Base-by-base conservation (phyloP, 2,888 invertebrate genomes). In the Epinotia ramella region DNA sequence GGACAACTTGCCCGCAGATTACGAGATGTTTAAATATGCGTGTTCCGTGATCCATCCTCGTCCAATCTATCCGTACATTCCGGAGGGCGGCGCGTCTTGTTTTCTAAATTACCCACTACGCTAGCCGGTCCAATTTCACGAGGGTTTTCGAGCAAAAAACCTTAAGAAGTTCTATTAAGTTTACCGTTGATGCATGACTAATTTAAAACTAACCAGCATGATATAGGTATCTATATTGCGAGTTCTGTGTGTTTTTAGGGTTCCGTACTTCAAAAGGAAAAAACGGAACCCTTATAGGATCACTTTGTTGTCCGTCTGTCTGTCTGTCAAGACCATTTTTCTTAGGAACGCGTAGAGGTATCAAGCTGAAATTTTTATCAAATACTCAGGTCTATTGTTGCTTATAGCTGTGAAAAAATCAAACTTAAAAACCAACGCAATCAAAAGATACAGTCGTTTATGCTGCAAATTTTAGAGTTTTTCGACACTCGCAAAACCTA, bases 121-220 rank as follows among this genome's bases (percentile, higher is more conserved):
- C 76, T 80, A 80, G 79, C 77, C 78, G 78, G 81, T 81, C 72
- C 76, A 76, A 76, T 85, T 84, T 83, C 83, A 82, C 77, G 73
- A 80, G 81, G 84, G 81, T 82, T 83, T 80, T 84, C 81, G 80
- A 82, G 85, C 84, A 86, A 86, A 85, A 86, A 86, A 85, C 84
- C 82, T 81, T 85, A 81, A 82, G 83, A 85, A 83, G 85, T 84
- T 78, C 80, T 79, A 82, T 84, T 83, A 82, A 83, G 81, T 83
- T 79, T 78, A 77, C 78, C 77, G 77, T 77, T 78, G 82, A 83
- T 81, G 81, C 80, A 82, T 81, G 79, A 73, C 77, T 82, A 80
- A 83, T 83, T 80, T 79, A 79, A 81, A 80, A 81, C 78, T 79
- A 77, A 63, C 62, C 76, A 76, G 73, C 76, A 62, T 74, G 53